These are phyloP conservation scores for Labrus mixtus DNA, from an alignment of 2,113 vertebrate genomes.

Conservation along the genomic window DNA sequence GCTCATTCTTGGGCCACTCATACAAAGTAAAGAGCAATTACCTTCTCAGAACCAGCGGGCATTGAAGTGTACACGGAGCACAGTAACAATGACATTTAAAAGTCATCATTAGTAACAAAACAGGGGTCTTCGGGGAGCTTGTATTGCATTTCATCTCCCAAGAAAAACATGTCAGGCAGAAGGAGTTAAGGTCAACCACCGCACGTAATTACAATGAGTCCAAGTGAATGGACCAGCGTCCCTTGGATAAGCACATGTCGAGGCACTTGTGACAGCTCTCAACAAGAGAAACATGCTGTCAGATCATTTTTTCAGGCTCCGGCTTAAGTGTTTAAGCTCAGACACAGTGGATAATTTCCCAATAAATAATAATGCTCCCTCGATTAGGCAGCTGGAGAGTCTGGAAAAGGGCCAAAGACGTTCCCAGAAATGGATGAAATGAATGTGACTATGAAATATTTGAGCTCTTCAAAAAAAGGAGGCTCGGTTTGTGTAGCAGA, in stretches of 20 bases:
- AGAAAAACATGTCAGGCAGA: constrained; percentile 48
- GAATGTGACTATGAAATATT: constrained; percentile 11
- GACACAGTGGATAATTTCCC: constrained; percentile 30
- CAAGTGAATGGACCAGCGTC: constrained; percentile 2
- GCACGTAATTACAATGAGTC: constrained; percentile 31
- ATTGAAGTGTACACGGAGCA: constrained; percentile 25
- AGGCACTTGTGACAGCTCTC: constrained; percentile 10
- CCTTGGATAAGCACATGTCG: constrained; percentile 27
- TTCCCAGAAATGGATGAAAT: constrained; percentile 7
- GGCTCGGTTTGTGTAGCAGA: constrained; percentile 4
- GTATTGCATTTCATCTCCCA: constrained; percentile 64
- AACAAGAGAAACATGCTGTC: constrained; percentile 16
- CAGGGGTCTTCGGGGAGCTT: constrained; percentile 44
- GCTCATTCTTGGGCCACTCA: constrained; percentile 44
- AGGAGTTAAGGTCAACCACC: constrained; percentile 50
- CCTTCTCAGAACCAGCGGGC: constrained; percentile 25
- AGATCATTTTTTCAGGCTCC: constrained; percentile 33
- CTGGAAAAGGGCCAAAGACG: constrained; percentile 24
- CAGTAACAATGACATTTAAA: constrained; percentile 79
- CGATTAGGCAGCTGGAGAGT: constrained; percentile 33
- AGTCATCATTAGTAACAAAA: constrained; percentile 77
- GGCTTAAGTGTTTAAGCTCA: constrained; percentile 20
- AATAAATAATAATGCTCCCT: constrained; percentile 44
- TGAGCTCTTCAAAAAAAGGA: constrained; percentile 25
- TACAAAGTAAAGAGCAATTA: constrained; percentile 34